These are phyloP conservation scores for Idaea straminata DNA, from an alignment of 2,888 invertebrate species.

Conservation along the genomic window DNA sequence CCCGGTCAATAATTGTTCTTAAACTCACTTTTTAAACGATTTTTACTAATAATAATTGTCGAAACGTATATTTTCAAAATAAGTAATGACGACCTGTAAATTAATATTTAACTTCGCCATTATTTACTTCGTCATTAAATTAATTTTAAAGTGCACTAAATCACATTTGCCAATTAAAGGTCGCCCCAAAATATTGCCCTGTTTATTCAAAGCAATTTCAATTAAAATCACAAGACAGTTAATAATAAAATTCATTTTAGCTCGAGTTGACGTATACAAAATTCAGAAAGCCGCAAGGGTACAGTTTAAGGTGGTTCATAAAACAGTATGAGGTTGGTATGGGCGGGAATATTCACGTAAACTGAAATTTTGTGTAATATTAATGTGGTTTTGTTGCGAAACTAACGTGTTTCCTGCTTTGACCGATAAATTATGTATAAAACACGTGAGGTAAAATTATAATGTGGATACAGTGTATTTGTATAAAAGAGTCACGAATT, in stretches of 20 bases:
- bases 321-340: background rate
- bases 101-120: background rate
- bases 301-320: background rate
- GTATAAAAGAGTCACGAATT: too few species aligned
- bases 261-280: background rate
- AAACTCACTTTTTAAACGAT: too few species aligned
- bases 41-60: too few species aligned
- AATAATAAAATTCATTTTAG: background rate
- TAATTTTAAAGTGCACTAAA: background rate
- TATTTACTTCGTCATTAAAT: background rate
- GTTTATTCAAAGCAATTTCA: constrained; percentile 1
- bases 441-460: too few species aligned
- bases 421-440: background rate
- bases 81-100: too few species aligned
- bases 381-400: background rate
- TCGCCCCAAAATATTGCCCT: background rate
- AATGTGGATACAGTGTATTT: too few species aligned
- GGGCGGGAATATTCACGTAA: background rate
- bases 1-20: too few species aligned
- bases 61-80: too few species aligned
- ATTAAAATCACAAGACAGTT: background rate
- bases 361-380: background rate
- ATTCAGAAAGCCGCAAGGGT: background rate
- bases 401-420: background rate
- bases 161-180: background rate